Percentiles rank a stretch among this genome's conserved stretches.
phyloP scores from a whole-genome alignment of 2,797 vertebrate genomes.

The Scolopax bukidnonensis region DNA sequence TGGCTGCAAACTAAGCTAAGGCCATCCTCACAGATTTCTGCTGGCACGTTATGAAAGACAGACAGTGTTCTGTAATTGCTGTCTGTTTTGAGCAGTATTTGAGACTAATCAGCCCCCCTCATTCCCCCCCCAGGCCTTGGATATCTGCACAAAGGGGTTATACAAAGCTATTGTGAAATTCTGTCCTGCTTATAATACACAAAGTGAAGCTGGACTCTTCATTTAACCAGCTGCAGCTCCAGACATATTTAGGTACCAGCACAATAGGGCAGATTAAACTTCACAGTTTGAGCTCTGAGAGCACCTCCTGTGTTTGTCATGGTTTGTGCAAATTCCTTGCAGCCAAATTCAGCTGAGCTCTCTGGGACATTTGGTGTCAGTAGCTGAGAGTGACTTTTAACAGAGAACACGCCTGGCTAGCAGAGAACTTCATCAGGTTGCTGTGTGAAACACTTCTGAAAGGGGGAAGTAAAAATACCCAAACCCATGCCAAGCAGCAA shows the following conservation, averaged over 20 bases:
- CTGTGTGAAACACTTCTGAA: neutral
- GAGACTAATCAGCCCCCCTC: constrained; percentile 7
- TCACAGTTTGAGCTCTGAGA: neutral
- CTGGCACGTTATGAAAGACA: constrained; percentile 39
- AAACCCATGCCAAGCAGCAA: neutral
- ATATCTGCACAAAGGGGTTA: constrained; percentile 49
- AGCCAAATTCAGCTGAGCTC: neutral
- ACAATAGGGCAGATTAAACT: constrained; percentile 33
- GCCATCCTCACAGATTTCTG: constrained; percentile 1
- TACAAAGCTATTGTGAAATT: constrained; percentile 39
- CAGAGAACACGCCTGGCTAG: neutral
- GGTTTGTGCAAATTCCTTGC: constrained; percentile 3
- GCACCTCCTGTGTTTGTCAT: neutral
- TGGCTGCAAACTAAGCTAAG: neutral
- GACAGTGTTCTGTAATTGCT: constrained; percentile 28
- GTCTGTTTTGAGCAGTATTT: neutral
- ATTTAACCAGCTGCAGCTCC: constrained; percentile 13
- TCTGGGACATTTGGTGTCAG: neutral
- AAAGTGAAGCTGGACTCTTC: neutral
- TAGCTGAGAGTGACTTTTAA: neutral
- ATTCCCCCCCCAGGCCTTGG: neutral
- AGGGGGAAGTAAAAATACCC: neutral
- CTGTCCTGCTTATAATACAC: neutral
- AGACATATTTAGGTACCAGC: neutral
- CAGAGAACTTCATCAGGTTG: neutral